Base-by-base conservation (phyloP, 2,797 vertebrate genomes). In the Chelmon rostratus region DNA sequence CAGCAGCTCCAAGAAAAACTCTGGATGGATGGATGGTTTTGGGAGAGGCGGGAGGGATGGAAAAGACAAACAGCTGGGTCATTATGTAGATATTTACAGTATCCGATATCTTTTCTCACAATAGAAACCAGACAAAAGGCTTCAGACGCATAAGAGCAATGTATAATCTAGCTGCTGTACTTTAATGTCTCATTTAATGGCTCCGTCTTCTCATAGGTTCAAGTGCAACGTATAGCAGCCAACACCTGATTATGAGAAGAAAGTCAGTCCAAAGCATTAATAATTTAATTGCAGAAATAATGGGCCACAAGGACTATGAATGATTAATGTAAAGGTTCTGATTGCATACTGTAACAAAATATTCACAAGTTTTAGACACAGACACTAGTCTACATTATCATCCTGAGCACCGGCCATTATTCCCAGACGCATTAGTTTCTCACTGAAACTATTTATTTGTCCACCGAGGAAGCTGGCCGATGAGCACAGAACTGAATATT, bases 1-100 rank as follows among this genome's bases (percentile, higher is more conserved):
- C 92, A 99, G 96, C 76, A 99, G 96, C 90, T 98, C 97, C 86
- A 98, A 95, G 95, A 99, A 99, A 93, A 98, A 99, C 92, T 99
- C 98, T 97, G 73, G n/a, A 86, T 66, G 74, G 68, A 76, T 65
- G 76, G 79, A 87, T 78, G 75, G 66, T 78, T 76, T 69, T 61
- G 76, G 73, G 28, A 76, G 61, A 76, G 53, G 81, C 86, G 76
- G 18, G 44, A 31, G 50, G 66, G 61, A 31, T 0, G 74, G 28
- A 68, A 64, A 81, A 23, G 33, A 84, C 10, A 87, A n/a, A 80
- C 16, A 88, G 40, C n/a, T 78, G 59, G 33, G 68, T 82, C 67
- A 90, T 58, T 66, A 78, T 31, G n/a, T 31, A 49, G 52, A 57
- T 49, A 68, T 79, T 78, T 71, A 70, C 59, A 66, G 62, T 38